Conservation (phyloP, 2,888 invertebrate genomes). For the Oxystoma pomonae region DNA sequence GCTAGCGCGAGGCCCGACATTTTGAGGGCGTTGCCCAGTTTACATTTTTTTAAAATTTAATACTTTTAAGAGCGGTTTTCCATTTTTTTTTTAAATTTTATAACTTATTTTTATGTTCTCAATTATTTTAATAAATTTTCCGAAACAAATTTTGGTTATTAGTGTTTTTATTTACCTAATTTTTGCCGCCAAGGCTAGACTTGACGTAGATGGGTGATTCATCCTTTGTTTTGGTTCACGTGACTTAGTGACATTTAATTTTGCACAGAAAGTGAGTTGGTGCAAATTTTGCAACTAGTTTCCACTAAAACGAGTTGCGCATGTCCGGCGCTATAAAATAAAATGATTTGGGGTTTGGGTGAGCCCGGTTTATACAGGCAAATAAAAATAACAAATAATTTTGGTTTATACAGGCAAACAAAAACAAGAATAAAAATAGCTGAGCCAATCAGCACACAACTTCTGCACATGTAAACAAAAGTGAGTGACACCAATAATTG, state of each 20-base stretch:
- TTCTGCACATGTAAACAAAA: too few species aligned
- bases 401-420: too few species aligned
- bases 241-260: not conserved
- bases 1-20: slow-evolving; percentile 41
- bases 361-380: too few species aligned
- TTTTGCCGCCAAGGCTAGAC: slow-evolving; percentile 21
- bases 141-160: not conserved
- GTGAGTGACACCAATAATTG: too few species aligned
- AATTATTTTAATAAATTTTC: not conserved
- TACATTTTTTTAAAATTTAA: not conserved
- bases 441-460: too few species aligned
- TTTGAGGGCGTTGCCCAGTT: slow-evolving; percentile 46
- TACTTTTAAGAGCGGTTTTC: slow-evolving; percentile 7
- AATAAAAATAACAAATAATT: too few species aligned
- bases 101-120: slow-evolving; percentile 15
- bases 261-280: not conserved
- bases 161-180: slow-evolving; percentile 26
- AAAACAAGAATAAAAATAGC: too few species aligned
- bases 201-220: not conserved
- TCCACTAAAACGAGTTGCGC: too few species aligned
- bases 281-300: too few species aligned
- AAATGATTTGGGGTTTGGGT: too few species aligned
- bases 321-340: too few species aligned
- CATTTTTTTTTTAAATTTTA: slow-evolving; percentile 11
- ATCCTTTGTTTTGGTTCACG: not conserved